Base-by-base conservation (phyloP, 1,140 invertebrate species). In the Tetraneura akinire region DNA sequence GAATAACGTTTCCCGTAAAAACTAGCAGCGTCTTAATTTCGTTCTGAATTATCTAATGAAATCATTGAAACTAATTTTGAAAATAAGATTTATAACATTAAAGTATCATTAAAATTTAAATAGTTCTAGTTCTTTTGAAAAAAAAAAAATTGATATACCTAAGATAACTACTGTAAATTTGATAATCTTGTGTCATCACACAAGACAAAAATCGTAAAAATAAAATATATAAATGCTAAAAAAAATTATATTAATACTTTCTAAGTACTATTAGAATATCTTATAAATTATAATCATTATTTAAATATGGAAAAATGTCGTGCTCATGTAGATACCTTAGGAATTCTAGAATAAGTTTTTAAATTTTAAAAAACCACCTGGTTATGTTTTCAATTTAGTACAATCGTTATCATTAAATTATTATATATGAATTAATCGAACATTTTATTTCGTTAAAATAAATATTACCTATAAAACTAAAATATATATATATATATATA, bases 311-410 rank as follows among this genome's bases (percentile, higher is more conserved):
- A 51, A 74, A 76, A 45, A 78, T 62, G 55, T 78, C 74, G 53
- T 60, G 74, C 74, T 78, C 74, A 78, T 60, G 74, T 78, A 78
- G 74, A 32, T 60, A 78, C 55, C 37, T 78, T 78, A 78, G 71
- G 55, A 42, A 78, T 62, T 78, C n/a, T 57, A 76, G 55, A 62
- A 57, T 78, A 78, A 78, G 74, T 62, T 60, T 78, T 78, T 78
- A 60, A 78, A 60, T 57, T 78, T 26, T 45, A 78, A 60, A 57
- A 76, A 76, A 78, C 74, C 74, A 78, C 74, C 74, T 55, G n/a
- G 21, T 78, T 78, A 78, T 78, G 74, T 78, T 78, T 78, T 78
- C 51, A 78, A 78, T 78, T 78, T 78, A 78, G 74, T 78, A 78
- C 74, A 78, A 78, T 78, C 74, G 74, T 78, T 78, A 78, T 62